phyloP scores from a whole-genome alignment of 2,113 vertebrate species.

The Megaceryle torquata region DNA sequence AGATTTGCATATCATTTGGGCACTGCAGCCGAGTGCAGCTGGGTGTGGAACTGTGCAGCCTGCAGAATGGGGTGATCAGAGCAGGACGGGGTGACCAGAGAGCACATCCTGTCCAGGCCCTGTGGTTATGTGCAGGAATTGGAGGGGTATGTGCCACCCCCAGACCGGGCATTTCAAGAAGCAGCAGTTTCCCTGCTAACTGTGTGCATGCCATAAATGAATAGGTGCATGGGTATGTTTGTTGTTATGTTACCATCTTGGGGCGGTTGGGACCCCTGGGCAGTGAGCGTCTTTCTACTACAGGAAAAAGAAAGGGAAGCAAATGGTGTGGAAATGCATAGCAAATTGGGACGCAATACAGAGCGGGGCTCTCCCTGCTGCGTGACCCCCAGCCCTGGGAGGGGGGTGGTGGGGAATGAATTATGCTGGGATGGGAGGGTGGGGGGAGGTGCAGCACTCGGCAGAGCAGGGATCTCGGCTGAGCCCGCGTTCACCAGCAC shows the following conservation, averaged over 20 bases:
- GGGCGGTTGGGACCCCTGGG: slow-evolving; percentile 36
- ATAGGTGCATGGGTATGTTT: neutral
- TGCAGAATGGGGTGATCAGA: neutral
- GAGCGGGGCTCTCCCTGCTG: slow-evolving; percentile 28
- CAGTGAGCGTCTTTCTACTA: slow-evolving; percentile 19
- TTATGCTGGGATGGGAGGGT: neutral
- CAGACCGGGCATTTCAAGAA: neutral
- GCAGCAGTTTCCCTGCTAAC: neutral
- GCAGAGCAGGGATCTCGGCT: neutral
- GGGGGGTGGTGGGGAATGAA: slow-evolving; percentile 13
- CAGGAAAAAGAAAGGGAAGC: slow-evolving; percentile 61
- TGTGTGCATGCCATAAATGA: neutral
- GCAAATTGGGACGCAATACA: slow-evolving; percentile 64
- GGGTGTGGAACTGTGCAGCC: fast-evolving
- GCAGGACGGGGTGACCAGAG: neutral
- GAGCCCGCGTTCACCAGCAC: neutral
- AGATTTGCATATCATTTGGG: slow-evolving; percentile 5
- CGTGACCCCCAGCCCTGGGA: neutral
- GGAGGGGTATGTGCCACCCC: neutral
- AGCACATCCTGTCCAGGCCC: fast-evolving
- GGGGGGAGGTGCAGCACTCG: neutral
- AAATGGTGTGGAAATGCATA: slow-evolving; percentile 71
- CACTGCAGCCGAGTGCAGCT: neutral
- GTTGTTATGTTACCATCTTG: neutral
- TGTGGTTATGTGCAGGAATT: fast-evolving